phyloP scores from a whole-genome alignment of 2,797 vertebrate species.

The Gallirallus australis region DNA sequence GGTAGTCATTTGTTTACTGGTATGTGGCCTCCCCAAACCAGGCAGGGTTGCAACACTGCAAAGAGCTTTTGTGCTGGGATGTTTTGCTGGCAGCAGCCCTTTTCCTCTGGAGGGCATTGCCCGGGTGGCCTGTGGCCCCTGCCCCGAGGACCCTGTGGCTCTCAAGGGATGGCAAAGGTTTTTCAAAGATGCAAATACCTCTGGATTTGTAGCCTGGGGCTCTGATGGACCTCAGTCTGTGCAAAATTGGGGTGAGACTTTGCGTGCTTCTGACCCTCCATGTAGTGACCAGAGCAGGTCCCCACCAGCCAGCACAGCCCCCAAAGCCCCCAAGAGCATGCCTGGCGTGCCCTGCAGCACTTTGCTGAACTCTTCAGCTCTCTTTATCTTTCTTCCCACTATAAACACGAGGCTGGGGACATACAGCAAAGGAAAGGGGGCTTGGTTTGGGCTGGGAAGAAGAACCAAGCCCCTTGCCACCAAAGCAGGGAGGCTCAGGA shows the following conservation, averaged over 20 bases:
- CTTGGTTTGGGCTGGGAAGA: neutral
- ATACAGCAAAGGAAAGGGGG: fast-evolving
- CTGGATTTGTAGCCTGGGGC: neutral
- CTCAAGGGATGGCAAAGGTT: neutral
- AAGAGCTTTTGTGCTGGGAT: neutral
- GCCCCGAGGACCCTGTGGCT: fast-evolving
- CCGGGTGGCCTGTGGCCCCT: neutral
- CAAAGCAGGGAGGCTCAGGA: neutral
- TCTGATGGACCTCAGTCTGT: neutral
- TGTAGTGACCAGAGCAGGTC: fast-evolving
- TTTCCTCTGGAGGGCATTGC: neutral
- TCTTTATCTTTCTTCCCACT: neutral
- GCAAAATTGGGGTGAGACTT: neutral
- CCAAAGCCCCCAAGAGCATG: neutral
- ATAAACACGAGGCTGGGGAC: fast-evolving
- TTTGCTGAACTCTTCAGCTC: neutral
- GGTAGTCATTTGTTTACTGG: neutral
- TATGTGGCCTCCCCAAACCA: neutral
- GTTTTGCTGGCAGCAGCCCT: neutral
- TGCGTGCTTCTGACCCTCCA: neutral
- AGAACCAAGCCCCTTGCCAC: neutral
- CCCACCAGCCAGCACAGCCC: fast-evolving
- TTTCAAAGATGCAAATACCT: neutral
- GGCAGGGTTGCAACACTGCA: neutral
- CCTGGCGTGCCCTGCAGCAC: fast-evolving